Evolutionary conservation across 1,140 invertebrate species (phyloP).

Genomic region (Drosophila melanogaster): DNA sequence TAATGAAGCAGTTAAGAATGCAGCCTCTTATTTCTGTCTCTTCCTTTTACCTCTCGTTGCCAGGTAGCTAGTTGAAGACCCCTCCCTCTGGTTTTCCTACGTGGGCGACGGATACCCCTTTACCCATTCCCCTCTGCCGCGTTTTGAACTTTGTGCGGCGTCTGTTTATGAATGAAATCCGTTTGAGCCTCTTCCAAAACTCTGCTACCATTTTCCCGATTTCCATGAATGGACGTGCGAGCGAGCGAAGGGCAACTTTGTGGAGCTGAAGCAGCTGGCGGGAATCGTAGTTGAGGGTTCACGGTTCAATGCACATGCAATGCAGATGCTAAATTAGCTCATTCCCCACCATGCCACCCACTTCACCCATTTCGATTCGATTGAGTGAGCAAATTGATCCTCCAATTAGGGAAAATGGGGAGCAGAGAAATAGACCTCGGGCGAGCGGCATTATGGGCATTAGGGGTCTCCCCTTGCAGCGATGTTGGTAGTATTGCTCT

Average conservation of each 20-base stretch:
- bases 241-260: conserved; percentile 3
- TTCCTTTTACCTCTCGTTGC: conserved; percentile 22
- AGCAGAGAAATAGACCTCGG: not conserved
- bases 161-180: conserved; percentile 61
- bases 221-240: conserved; percentile 41
- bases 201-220: conserved; percentile 20
- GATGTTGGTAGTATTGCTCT: conserved; percentile 23
- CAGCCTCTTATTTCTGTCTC: conserved; percentile 27
- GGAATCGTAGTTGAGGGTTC: conserved; percentile 8
- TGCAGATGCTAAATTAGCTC: conserved; percentile 31
- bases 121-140: not conserved
- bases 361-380: conserved; percentile 26
- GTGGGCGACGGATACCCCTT: conserved; percentile 27
- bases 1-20: conserved; percentile 74
- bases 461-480: conserved; percentile 21
- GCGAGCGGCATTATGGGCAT: conserved; percentile 13
- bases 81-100: not conserved
- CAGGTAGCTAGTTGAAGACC: conserved; percentile 33
- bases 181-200: conserved; percentile 23
- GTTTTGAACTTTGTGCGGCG: conserved; percentile 58
- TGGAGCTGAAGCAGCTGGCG: conserved; percentile 7
- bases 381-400: conserved; percentile 55
- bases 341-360: conserved; percentile 6
- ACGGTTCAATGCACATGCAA: conserved; percentile 38
- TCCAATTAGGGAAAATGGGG: conserved; percentile 41